These are phyloP conservation scores for Tachysurus vachellii DNA, from an alignment of 2,113 vertebrate species.

Conservation along the genomic window DNA sequence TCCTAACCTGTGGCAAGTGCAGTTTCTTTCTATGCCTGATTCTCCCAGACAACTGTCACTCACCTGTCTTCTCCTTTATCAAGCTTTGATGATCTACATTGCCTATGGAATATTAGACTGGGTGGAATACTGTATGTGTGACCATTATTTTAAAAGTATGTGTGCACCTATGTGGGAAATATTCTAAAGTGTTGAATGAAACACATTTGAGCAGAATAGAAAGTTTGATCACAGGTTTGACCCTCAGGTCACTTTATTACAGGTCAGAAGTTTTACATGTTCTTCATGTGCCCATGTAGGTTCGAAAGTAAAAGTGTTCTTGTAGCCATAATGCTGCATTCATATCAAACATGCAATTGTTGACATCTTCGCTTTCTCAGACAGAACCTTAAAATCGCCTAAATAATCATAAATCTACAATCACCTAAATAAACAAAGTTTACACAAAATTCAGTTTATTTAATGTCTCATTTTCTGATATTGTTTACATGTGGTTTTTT, in stretches of 20 bases:
- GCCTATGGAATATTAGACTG: constrained; percentile 50
- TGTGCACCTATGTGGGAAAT: constrained; percentile 27
- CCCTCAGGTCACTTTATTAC: not conserved
- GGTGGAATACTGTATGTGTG: not conserved
- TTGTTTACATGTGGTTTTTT: not conserved
- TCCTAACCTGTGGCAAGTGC: constrained; percentile 67
- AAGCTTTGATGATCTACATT: constrained; percentile 50
- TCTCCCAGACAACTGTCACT: constrained; percentile 71
- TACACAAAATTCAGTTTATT: not conserved
- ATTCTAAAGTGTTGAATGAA: constrained; percentile 55
- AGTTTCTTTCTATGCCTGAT: constrained; percentile 32
- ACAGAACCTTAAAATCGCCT: not conserved
- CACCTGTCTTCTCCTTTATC: constrained; percentile 72
- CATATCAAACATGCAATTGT: not conserved
- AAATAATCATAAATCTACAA: not conserved
- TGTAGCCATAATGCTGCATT: not conserved
- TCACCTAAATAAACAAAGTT: not conserved
- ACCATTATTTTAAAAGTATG: not conserved
- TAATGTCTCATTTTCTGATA: not conserved
- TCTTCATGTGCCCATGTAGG: not conserved
- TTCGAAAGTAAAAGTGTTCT: not conserved
- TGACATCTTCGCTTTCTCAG: not conserved
- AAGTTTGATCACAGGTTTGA: not conserved
- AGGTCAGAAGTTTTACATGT: not conserved
- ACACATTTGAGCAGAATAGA: not conserved